phyloP scores from a whole-genome alignment of 2,888 invertebrate genomes.

The Drosophila tripunctata region DNA sequence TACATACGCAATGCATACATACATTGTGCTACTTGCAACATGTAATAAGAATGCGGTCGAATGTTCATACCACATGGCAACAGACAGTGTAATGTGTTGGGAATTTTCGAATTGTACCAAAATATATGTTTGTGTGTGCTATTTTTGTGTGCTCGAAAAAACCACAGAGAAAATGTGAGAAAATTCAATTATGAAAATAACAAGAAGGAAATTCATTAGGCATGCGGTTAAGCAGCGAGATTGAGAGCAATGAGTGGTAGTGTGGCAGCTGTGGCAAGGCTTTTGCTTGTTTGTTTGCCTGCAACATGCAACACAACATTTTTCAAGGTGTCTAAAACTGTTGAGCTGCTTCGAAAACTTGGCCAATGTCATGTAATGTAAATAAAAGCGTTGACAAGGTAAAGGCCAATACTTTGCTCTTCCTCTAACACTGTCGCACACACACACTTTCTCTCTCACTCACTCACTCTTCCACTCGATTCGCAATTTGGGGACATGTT shows the following conservation, averaged over 20 bases:
- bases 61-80: conserved; percentile 50
- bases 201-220: conserved; percentile 43
- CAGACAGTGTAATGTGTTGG: conserved; percentile 21
- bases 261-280: conserved; percentile 1
- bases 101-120: conserved; percentile 3
- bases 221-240: conserved; percentile 35
- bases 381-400: conserved; percentile 42
- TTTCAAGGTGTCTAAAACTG: conserved; percentile 34
- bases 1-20: conserved; percentile 31
- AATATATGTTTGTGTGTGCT: conserved; percentile 22
- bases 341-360: conserved; percentile 32
- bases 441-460: not conserved
- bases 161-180: conserved; percentile 22
- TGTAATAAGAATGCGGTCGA: conserved; percentile 39
- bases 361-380: conserved; percentile 35
- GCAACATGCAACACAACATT: conserved; percentile 7
- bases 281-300: not conserved
- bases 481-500: conserved; percentile 42
- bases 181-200: conserved; percentile 70
- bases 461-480: not conserved
- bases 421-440: not conserved
- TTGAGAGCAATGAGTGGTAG: too few relatives aligned
- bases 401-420: conserved; percentile 26
- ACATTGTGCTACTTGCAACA: conserved; percentile 37
- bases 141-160: conserved; percentile 38